Evolutionary conservation across 2,797 vertebrate genomes (phyloP).

Genomic region (Peromyscus aztecus): DNA sequence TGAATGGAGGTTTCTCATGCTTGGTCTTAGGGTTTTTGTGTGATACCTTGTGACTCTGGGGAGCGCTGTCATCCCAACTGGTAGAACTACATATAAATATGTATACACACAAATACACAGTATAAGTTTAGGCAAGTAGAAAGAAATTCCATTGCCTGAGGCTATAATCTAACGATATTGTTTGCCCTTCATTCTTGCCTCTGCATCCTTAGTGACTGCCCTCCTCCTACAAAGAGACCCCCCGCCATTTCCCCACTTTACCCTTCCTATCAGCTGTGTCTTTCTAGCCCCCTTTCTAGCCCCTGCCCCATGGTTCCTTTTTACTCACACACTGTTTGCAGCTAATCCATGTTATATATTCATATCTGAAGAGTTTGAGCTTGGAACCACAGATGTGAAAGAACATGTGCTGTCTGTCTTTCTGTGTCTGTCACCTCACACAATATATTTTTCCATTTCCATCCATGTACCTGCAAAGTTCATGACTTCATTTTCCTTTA

Average conservation of each 20-base stretch:
- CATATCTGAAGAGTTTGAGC: background rate
- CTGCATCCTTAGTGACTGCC: background rate
- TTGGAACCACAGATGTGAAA: background rate
- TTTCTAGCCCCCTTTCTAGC: too few relatives aligned
- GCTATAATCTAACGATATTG: background rate
- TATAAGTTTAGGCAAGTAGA: background rate
- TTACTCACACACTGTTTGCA: background rate
- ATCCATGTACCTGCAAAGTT: background rate
- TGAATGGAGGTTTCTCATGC: background rate
- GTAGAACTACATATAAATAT: background rate
- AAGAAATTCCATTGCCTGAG: background rate
- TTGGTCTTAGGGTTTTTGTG: background rate
- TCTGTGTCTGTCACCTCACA: background rate
- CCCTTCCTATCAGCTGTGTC: background rate
- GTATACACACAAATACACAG: background rate
- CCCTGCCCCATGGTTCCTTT: background rate
- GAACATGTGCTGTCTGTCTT: background rate
- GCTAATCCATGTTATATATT: background rate
- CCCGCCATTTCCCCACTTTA: background rate
- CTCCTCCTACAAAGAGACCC: background rate
- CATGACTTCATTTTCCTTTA: background rate
- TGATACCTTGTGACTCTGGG: background rate
- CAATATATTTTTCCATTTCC: background rate
- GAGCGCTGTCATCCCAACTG: rapidly evolving
- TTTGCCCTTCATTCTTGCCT: background rate